These are phyloP conservation scores for Nomada fucata DNA, from an alignment of 2,888 invertebrate genomes.

Conservation along the genomic window DNA sequence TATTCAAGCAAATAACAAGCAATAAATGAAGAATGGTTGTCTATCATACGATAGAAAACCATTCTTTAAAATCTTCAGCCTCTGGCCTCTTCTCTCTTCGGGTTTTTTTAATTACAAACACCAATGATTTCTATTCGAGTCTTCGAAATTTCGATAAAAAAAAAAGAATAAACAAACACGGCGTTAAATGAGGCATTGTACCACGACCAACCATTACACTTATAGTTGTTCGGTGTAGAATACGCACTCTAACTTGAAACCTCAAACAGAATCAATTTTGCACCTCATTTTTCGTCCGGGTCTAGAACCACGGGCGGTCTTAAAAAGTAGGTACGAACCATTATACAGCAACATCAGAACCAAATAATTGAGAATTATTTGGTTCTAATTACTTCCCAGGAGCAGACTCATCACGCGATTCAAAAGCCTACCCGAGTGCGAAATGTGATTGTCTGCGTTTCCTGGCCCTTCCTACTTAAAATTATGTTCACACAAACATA, in stretches of 20 bases:
- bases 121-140: neutral
- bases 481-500: neutral
- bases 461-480: slow-evolving; percentile 21
- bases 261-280: neutral
- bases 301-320: slow-evolving; percentile 3
- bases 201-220: slow-evolving; percentile 6
- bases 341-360: neutral
- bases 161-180: too few species aligned
- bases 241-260: neutral
- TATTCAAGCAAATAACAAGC: too few species aligned
- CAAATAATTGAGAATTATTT: slow-evolving; percentile 2
- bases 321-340: slow-evolving; percentile 11
- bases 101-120: neutral
- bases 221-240: slow-evolving; percentile 14
- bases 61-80: slow-evolving; percentile 1
- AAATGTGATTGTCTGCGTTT: neutral
- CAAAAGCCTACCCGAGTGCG: neutral
- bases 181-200: neutral
- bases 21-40: neutral
- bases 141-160: neutral
- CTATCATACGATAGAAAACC: neutral
- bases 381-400: slow-evolving; percentile 4
- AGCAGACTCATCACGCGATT: neutral
- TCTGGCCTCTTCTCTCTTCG: slow-evolving; percentile 10
- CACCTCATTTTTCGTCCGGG: neutral